Evolutionary conservation across 2,113 vertebrate species (phyloP), one percentile per base, ranked within the genome.

Genomic region (Syrmaticus mikado): DNA sequence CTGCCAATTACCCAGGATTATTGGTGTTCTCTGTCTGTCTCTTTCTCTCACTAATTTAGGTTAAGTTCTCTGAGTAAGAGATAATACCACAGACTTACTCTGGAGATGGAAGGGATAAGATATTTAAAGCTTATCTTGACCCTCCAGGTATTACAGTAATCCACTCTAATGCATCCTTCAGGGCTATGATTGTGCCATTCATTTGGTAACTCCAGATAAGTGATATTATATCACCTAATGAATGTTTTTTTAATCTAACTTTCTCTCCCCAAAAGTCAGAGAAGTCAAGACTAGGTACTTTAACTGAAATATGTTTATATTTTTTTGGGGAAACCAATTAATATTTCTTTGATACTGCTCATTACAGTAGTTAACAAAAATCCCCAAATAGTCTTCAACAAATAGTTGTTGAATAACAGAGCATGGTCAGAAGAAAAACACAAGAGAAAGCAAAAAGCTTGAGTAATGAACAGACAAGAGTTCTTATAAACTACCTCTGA

Each of bases 121-220:
- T 77, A 82, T 60, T 94, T 94, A 71, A 93, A 83, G 77, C 77
- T 89, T 90, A 92, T 90, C 90, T 89, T 85, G 70, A 91, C 78
- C 66, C 53, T 92, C 19, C 48, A 87, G 62, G 38, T 85, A 73
- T 84, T 87, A 79, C 4, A 84, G 45, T 89, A 95, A 95, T 93
- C 81, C 48, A 89, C 62, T 76, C 22, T 87, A 95, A 92, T 82
- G 30, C 70, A 89, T 82, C 58, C 40, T 84, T 52, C 30, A 89
- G 58, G 77, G 40, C 12, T 93, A 48, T 53, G 86, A 73, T 79
- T 68, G 36, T 73, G 78, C 93, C 16, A 45, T 93, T 79, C 36
- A 43, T 82, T 89, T 58, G 25, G 48, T 76, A 65, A 72, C 28
- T 75, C 88, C 60, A 76, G 60, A 52, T 77, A 88, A 93, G 15